Evolutionary conservation across 2,113 vertebrate genomes (phyloP).

Genomic region (Bos taurus): ARS-UCD2.0 NC_037345.1:13347501-13348000

Average conservation of each 20-base stretch:
- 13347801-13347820: background rate
- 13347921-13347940: background rate
- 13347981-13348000: background rate
- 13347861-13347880: background rate
- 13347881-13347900: background rate
- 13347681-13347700: background rate
- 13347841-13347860: background rate
- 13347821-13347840: background rate
- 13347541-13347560: background rate
- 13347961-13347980: background rate
- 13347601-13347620: background rate
- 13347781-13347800: background rate
- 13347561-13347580: background rate
- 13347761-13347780: background rate
- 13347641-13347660: background rate
- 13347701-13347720: background rate
- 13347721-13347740: background rate
- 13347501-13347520: fast-evolving
- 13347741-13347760: background rate
- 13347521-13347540: fast-evolving
- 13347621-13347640: background rate
- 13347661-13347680: background rate
- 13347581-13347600: no score
- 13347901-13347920: no score
- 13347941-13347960: no score